These are phyloP conservation scores for Furnarius figulus DNA, from an alignment of 2,113 vertebrate genomes.

Conservation along the genomic window DNA sequence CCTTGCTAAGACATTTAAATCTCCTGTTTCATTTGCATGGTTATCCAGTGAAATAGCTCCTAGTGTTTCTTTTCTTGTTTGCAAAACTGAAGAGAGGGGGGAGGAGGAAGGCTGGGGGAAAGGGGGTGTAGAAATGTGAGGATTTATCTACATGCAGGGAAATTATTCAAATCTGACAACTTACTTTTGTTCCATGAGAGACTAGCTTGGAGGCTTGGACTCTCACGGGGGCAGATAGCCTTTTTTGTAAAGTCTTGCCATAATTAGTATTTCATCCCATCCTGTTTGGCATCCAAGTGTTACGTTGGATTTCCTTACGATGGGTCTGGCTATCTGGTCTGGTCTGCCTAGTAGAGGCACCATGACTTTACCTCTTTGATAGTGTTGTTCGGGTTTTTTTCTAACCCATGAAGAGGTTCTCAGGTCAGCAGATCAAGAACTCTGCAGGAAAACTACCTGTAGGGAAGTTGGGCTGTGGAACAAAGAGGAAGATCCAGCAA, in stretches of 20 bases:
- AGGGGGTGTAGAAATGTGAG: neutral
- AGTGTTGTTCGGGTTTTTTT: neutral
- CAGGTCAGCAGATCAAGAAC: conserved; percentile 16
- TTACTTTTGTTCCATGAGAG: conserved; percentile 67
- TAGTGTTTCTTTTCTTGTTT: conserved; percentile 74
- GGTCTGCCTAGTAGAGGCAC: neutral
- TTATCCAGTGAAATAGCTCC: conserved; percentile 70
- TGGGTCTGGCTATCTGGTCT: neutral
- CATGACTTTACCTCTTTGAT: neutral
- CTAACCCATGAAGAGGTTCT: neutral
- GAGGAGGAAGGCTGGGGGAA: neutral
- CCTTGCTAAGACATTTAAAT: conserved; percentile 69
- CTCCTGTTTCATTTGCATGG: conserved; percentile 72
- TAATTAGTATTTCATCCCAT: conserved; percentile 64
- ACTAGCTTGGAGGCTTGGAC: conserved; percentile 60
- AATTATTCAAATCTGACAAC: conserved; percentile 75
- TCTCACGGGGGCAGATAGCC: conserved; percentile 42
- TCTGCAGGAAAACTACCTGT: neutral
- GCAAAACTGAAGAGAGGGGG: conserved; percentile 38
- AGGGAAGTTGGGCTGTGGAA: neutral
- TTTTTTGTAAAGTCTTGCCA: conserved; percentile 38
- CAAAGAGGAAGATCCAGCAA: neutral
- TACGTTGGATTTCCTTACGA: neutral
- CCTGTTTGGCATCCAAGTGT: neutral
- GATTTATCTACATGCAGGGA: conserved; percentile 63